Base-by-base conservation (phyloP, 53 echinoderm and acorn worm species). In the Paelopatides confundens region DNA sequence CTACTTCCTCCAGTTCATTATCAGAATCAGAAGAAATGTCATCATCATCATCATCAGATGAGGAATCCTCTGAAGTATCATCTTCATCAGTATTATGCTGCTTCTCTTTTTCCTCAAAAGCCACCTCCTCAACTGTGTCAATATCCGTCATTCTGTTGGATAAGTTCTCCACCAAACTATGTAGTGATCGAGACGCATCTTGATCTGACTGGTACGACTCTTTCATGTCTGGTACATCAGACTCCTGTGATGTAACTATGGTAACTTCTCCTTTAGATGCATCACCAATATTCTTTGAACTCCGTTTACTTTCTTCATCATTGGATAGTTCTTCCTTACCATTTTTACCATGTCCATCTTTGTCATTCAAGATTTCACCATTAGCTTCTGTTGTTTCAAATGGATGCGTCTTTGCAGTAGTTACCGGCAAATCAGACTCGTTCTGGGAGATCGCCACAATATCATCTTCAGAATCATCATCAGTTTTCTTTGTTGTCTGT, bases 21-120 rank as follows among this genome's bases (percentile, higher is more conserved):
- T 74, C 74, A 74, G 40, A 40, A 7, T 74, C 74, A 2, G 50
- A 50, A 18, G 46, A n/a, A 27, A 28, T 48, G 21, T 33, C 51
- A 50, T 79, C 79, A 9, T 33, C 50, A 14, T 79, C 79, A 32
- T 79, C 79, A 13, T 50, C 51, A 3, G 51, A 52, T 7, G 79
- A 79, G 28, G 54, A 48, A 28, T 31, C 28, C 5, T 46, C 33
- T 47, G 79, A 51, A 1, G 15, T 27, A 26, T 79, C 79, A 2
- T 31, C 53, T 32, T 79, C 79, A 36, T 7, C 38, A 50, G 51
- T 53, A 0, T 12, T 21, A 1, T 21, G 10, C 15, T 24, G 37
- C 9, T 1, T 10, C 8, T 32, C 29, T 14, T 31, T 4, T 5
- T 53, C 79, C 31, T 2, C 30, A 27, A 14, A 13, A 35, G 15